Base-by-base conservation (phyloP, 2,113 vertebrate species). In the Esox niger region DNA sequence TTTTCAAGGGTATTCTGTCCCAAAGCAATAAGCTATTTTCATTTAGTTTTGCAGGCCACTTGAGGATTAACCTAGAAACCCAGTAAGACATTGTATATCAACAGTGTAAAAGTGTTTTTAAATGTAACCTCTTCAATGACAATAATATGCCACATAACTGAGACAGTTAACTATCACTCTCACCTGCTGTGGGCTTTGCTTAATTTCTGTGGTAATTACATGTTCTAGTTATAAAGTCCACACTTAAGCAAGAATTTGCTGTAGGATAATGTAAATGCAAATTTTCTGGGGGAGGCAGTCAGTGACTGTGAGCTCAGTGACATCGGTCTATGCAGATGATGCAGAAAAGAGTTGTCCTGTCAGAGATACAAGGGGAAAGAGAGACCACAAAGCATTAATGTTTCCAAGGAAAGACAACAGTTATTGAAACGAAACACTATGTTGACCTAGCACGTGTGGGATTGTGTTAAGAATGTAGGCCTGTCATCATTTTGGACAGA, bases 41-140 rank as follows among this genome's bases (percentile, higher is more conserved):
- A 47, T 79, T 78, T 71, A 47, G 61, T 56, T 70, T 26, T 69
- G 62, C 38, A 43, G 57, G 70, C 70, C 70, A 21, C 63, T 67
- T 25, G 74, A 79, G 77, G 66, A 79, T 76, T 79, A 70, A 76
- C 78, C 73, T 56, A 79, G 66, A 79, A 73, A 76, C 54, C 52
- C 25, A 73, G 70, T 70, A 64, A 76, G 57, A 73, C 66, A 73
- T 76, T 60, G 78, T 66, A 57, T 49, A 76, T 76, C 73, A 79
- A 79, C 73, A 75, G 59, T 43, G 65, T 20, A n/a, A 61, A 21
- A 60, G 69, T n/a, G 62, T 70, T 67, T 76, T 64, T 68, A 68
- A 68, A 70, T 27, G 46, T 58, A 58, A 62, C 62, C 20, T 68
- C 4, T 29, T 69, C 58, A 55, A 66, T 35, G 65, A 65, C 73